phyloP scores from a whole-genome alignment of 2,113 vertebrate genomes.

The Centrocercus urophasianus region DNA sequence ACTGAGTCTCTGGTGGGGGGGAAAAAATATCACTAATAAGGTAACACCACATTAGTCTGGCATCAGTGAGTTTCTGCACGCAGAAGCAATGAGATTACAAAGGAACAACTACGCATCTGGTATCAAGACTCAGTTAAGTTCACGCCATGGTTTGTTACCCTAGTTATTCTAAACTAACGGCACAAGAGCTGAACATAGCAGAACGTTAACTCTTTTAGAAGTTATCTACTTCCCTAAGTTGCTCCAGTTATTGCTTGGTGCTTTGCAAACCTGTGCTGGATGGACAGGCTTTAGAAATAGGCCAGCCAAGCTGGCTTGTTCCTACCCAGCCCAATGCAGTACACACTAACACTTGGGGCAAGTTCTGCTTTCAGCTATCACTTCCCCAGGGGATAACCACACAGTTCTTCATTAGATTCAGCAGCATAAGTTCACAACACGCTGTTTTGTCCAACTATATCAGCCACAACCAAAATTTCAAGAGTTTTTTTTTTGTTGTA shows the following conservation, averaged over 20 bases:
- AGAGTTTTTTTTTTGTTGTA: background rate
- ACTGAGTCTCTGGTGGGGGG: fast-evolving
- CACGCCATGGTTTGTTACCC: background rate
- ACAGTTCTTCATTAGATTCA: background rate
- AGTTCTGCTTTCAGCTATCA: background rate
- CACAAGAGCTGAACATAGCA: background rate
- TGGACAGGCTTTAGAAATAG: background rate
- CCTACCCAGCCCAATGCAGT: background rate
- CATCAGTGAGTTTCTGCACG: background rate
- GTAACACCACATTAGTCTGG: background rate
- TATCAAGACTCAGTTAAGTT: background rate
- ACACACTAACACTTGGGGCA: background rate
- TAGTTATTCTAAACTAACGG: background rate
- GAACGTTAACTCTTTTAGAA: background rate
- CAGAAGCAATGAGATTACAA: background rate
- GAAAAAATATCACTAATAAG: background rate
- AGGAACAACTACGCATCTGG: background rate
- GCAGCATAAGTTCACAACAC: background rate
- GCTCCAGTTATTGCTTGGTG: background rate
- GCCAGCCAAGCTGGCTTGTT: background rate
- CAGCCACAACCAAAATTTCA: background rate
- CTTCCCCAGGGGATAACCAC: background rate
- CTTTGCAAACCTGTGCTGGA: background rate
- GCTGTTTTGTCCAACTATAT: background rate
- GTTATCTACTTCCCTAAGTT: background rate